Conservation (phyloP, 2,888 invertebrate genomes). For the Rotaria sp. region DNA sequence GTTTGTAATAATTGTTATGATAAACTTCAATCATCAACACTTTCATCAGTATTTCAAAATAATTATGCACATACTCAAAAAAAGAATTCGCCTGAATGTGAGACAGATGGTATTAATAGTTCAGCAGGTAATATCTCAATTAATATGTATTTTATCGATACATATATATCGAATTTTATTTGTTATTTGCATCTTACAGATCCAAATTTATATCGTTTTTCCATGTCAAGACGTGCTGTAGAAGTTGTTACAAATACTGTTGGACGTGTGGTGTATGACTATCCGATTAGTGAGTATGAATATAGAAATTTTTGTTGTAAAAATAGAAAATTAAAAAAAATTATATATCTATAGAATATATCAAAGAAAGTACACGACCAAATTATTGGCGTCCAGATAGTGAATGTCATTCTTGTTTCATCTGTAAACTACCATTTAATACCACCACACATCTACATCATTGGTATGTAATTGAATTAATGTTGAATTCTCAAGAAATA, state of each 20-base stretch:
- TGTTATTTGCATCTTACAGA: not conserved
- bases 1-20: constrained; percentile 67
- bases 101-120: not conserved
- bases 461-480: not conserved
- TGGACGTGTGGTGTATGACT: not conserved
- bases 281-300: not conserved
- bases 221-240: not conserved
- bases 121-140: too few relatives aligned
- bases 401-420: constrained; percentile 64
- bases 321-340: not conserved
- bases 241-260: not conserved
- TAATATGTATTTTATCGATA: not conserved
- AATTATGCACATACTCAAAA: not conserved
- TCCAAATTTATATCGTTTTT: not conserved
- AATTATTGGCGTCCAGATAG: constrained; percentile 73
- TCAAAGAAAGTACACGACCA: constrained; percentile 70
- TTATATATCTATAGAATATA: constrained; percentile 52
- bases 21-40: not conserved
- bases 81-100: not conserved
- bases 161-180: not conserved
- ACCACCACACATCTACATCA: constrained; percentile 12
- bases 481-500: too few relatives aligned
- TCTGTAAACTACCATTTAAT: constrained; percentile 63
- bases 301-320: too few relatives aligned
- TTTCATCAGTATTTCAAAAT: not conserved